Conservation (phyloP, 2,113 vertebrate genomes). For the Chaetura pelagica region DNA sequence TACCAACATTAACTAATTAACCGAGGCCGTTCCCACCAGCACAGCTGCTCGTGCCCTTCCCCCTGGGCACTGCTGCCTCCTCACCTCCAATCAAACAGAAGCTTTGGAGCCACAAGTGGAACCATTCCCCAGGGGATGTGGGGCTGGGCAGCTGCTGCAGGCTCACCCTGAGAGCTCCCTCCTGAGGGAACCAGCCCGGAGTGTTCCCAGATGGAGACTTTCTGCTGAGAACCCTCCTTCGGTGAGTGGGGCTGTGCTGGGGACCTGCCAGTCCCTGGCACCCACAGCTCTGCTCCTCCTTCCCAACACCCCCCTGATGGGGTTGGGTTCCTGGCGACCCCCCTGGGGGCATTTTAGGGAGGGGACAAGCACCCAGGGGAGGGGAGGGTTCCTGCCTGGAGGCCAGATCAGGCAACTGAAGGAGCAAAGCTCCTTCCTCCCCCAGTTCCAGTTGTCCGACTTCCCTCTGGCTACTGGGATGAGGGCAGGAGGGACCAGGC, state of each 20-base stretch:
- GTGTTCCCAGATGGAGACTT: neutral
- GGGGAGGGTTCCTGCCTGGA: neutral
- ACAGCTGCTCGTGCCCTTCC: neutral
- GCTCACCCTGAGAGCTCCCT: neutral
- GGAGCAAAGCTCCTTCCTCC: neutral
- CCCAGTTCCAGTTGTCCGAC: neutral
- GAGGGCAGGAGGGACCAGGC: neutral
- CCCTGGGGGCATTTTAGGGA: neutral
- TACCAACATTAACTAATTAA: neutral
- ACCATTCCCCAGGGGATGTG: neutral
- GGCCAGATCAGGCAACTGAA: neutral
- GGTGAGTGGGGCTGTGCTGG: neutral
- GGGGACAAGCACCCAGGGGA: too few relatives aligned
- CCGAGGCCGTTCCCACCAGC: neutral
- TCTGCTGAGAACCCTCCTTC: neutral
- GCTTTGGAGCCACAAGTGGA: neutral
- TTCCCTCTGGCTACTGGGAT: neutral
- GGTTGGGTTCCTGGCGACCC: too few relatives aligned
- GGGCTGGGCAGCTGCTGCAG: neutral
- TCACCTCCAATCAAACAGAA: neutral
- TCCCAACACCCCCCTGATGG: too few relatives aligned
- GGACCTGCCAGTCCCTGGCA: rapidly evolving
- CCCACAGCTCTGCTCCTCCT: neutral
- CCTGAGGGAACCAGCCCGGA: neutral
- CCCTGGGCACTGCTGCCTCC: neutral